phyloP scores from a whole-genome alignment of 2,888 invertebrate genomes.

The Drosophila gaucha region DNA sequence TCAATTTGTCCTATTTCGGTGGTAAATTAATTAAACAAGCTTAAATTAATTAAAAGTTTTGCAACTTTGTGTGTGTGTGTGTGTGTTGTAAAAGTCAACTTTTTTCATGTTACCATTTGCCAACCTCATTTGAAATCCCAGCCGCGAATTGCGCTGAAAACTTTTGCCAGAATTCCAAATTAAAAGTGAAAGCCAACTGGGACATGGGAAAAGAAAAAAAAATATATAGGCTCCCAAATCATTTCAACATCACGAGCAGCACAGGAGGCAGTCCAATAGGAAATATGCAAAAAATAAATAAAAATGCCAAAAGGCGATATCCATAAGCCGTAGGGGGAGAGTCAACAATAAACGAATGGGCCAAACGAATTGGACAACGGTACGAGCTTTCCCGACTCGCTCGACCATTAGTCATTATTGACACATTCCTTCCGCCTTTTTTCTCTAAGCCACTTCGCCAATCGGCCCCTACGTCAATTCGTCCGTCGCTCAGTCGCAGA shows the following conservation, averaged over 20 bases:
- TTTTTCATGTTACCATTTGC: constrained; percentile 30
- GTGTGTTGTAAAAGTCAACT: constrained; percentile 24
- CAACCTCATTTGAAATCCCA: constrained; percentile 33
- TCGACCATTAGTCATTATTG: constrained; percentile 74
- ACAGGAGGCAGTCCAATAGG: not conserved
- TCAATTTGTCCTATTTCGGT: constrained; percentile 10
- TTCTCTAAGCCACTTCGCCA: constrained; percentile 34
- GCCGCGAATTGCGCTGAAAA: constrained; percentile 25
- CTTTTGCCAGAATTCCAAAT: constrained; percentile 44
- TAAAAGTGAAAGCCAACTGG: constrained; percentile 50
- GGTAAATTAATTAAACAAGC: constrained; percentile 41
- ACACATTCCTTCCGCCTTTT: constrained; percentile 73
- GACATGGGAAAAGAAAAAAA: constrained; percentile 8
- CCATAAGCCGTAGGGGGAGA: constrained; percentile 16
- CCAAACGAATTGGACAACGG: constrained; percentile 17
- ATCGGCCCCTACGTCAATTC: constrained; percentile 10
- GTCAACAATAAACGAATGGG: constrained; percentile 35
- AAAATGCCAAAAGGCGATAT: constrained; percentile 42
- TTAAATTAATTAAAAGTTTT: constrained; percentile 63
- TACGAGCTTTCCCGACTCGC: constrained; percentile 21
- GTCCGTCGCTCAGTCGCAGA: not conserved
- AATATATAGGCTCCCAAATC: constrained; percentile 38
- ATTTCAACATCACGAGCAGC: constrained; percentile 37
- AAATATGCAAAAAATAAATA: constrained; percentile 67
- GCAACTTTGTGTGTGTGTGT: constrained; percentile 19